Percentiles rank a stretch among this genome's conserved stretches.
These are phyloP conservation scores for Acronicta aceris DNA, from an alignment of 2,888 invertebrate species.

Conservation along the genomic window DNA sequence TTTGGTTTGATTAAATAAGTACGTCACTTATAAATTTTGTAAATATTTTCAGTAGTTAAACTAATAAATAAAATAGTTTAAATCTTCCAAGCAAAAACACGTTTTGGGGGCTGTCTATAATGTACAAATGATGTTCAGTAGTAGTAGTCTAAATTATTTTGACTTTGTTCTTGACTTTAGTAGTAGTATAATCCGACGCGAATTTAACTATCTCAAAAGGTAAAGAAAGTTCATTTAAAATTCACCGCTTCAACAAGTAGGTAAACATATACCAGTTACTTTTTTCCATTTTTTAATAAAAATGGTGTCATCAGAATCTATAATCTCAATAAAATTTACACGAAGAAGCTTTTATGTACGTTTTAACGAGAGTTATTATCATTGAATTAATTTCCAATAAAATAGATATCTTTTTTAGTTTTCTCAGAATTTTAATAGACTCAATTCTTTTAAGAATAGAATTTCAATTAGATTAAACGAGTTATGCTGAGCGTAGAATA, in stretches of 20 bases:
- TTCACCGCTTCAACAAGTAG: not conserved
- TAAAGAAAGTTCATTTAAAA: too few species aligned
- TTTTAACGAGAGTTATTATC: conserved; percentile 34
- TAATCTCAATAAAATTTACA: conserved; percentile 38
- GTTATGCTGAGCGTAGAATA: conserved; percentile 15
- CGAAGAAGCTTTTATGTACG: conserved; percentile 17
- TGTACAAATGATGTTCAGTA: too few species aligned
- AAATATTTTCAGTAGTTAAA: too few species aligned
- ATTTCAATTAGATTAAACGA: conserved; percentile 12
- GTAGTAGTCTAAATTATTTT: too few species aligned
- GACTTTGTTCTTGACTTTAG: too few species aligned
- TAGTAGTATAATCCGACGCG: too few species aligned
- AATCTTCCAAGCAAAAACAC: too few species aligned
- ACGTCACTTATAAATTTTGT: too few species aligned
- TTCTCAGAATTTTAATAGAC: conserved; percentile 14
- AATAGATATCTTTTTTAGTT: conserved; percentile 28
- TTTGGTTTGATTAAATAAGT: too few species aligned
- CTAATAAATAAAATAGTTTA: too few species aligned
- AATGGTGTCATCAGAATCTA: conserved; percentile 17
- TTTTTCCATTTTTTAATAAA: not conserved
- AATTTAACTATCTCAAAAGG: too few species aligned
- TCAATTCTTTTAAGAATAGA: conserved; percentile 22
- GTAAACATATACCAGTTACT: not conserved
- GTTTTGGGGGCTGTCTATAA: too few species aligned
- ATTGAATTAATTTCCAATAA: conserved; percentile 46